phyloP scores from a whole-genome alignment of 2,797 vertebrate genomes.

The Sciurus vulgaris region DNA sequence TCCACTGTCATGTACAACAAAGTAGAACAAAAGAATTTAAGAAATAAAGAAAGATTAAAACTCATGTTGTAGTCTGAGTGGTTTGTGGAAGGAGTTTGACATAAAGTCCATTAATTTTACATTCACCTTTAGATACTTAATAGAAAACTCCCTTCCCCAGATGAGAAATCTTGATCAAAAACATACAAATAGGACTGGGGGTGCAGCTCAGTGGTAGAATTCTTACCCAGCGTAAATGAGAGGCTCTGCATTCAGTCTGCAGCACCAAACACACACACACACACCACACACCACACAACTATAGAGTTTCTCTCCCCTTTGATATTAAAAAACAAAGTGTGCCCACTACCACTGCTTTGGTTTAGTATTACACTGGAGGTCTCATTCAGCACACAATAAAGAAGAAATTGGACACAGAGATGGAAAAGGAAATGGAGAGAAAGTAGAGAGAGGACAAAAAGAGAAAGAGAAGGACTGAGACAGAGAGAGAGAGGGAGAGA shows the following conservation, averaged over 20 bases:
- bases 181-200: not conserved
- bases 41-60: not conserved
- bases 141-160: not conserved
- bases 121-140: not conserved
- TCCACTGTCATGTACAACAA: too few species aligned
- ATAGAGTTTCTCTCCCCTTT: too few species aligned
- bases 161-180: not conserved
- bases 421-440: not conserved
- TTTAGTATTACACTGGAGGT: too few species aligned
- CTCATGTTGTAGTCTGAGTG: not conserved
- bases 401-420: not conserved
- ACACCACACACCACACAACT: too few species aligned
- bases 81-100: not conserved
- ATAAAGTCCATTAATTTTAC: not conserved
- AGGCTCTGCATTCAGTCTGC: not conserved
- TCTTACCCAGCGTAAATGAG: not conserved
- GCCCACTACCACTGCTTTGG: not conserved
- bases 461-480: too few species aligned
- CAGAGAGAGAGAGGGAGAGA: too few species aligned
- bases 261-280: not conserved
- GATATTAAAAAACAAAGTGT: not conserved
- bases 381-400: too few species aligned
- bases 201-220: not conserved
- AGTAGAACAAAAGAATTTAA: too few species aligned
- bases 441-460: not conserved